Conservation (phyloP, 2,888 invertebrate genomes). For the Sarcophaga variegata region DNA sequence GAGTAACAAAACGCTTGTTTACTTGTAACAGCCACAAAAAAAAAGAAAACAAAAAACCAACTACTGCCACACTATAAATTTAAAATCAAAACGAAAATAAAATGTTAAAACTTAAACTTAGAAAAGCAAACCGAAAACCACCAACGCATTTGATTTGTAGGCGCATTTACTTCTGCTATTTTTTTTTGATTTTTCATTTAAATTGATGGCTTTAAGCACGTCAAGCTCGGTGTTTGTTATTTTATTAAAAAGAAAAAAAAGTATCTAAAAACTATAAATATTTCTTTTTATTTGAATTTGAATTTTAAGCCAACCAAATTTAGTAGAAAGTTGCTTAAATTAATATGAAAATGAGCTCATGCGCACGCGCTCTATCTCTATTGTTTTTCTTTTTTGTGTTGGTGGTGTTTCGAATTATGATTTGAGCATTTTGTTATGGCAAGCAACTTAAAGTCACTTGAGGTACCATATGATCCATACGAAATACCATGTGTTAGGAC, state of each 20-base stretch:
- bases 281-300: slow-evolving; percentile 21
- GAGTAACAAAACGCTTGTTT: slow-evolving; percentile 64
- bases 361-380: slow-evolving; percentile 31
- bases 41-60: slow-evolving; percentile 26
- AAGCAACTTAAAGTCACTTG: slow-evolving; percentile 16
- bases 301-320: slow-evolving; percentile 52
- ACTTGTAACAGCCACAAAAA: slow-evolving; percentile 35
- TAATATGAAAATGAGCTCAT: slow-evolving; percentile 11
- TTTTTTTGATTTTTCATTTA: slow-evolving; percentile 8
- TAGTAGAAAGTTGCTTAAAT: slow-evolving; percentile 55
- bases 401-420: slow-evolving; percentile 66
- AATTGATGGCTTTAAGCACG: slow-evolving; percentile 65
- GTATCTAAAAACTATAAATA: slow-evolving; percentile 50
- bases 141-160: slow-evolving; percentile 68
- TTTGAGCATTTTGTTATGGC: slow-evolving; percentile 49
- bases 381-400: slow-evolving; percentile 42
- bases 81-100: neutral
- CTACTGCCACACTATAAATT: slow-evolving; percentile 36
- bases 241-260: slow-evolving; percentile 19
- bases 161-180: slow-evolving; percentile 46
- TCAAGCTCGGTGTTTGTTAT: slow-evolving; percentile 49
- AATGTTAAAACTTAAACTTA: slow-evolving; percentile 6
- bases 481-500: slow-evolving; percentile 38
- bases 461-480: slow-evolving; percentile 39
- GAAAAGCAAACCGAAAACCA: slow-evolving; percentile 57